These are phyloP conservation scores for Misgurnus mizolepis DNA, from an alignment of 2,113 vertebrate genomes.

Conservation along the genomic window DNA sequence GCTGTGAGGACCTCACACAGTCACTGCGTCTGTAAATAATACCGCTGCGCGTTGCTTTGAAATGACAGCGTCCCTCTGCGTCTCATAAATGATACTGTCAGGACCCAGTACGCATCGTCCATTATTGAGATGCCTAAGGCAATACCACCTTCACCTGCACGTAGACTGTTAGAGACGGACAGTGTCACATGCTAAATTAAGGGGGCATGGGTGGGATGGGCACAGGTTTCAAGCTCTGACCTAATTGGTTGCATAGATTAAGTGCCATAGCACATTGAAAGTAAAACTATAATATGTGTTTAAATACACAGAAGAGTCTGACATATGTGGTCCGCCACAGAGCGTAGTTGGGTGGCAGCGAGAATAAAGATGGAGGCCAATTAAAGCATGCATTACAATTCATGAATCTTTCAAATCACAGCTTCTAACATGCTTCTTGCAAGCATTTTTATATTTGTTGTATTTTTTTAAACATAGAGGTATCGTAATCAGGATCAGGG, in stretches of 20 bases:
- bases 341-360: constrained; percentile 33
- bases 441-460: neutral
- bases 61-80: constrained; percentile 66
- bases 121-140: constrained; percentile 63
- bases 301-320: constrained; percentile 57
- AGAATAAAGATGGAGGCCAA: constrained; percentile 35
- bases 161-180: constrained; percentile 19
- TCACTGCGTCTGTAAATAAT: constrained; percentile 52
- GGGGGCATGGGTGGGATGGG: constrained; percentile 9
- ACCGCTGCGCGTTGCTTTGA: constrained; percentile 70
- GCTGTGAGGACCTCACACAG: constrained; percentile 43
- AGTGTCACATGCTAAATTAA: constrained; percentile 39
- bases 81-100: constrained; percentile 72
- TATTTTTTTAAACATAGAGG: constrained; percentile 36
- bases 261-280: constrained; percentile 36
- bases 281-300: constrained; percentile 56
- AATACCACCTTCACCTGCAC: constrained; percentile 32
- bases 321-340: constrained; percentile 11
- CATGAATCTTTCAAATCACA: constrained; percentile 58
- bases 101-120: constrained; percentile 59
- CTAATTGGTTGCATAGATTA: constrained; percentile 33
- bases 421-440: neutral
- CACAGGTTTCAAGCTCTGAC: neutral
- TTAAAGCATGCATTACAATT: constrained; percentile 59
- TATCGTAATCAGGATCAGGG: constrained; percentile 52